Evolutionary conservation across 2,113 vertebrate genomes (phyloP).

Genomic region (Ceratotherium simum): DNA sequence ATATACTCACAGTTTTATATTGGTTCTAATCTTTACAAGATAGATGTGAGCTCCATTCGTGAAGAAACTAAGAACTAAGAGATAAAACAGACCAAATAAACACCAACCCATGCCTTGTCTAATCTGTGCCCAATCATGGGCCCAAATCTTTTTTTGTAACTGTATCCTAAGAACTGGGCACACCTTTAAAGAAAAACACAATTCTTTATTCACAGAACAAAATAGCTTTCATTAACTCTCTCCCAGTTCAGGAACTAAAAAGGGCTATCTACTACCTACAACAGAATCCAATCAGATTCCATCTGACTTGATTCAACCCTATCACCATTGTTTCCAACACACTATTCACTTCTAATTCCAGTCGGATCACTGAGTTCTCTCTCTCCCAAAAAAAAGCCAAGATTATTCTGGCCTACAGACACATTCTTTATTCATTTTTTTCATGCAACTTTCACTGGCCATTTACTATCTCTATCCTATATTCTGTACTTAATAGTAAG

Average conservation of each 20-base stretch:
- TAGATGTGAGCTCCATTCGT: neutral
- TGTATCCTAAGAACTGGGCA: neutral
- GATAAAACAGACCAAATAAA: constrained; percentile 5
- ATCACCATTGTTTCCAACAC: neutral
- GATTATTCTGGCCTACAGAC: neutral
- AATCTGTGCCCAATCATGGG: neutral
- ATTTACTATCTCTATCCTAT: neutral
- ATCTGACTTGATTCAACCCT: neutral
- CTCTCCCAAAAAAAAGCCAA: neutral
- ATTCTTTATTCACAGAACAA: constrained; percentile 31
- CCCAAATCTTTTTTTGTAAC: neutral
- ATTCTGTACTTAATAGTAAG: neutral
- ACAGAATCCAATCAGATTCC: neutral
- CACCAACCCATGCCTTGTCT: neutral
- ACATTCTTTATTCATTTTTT: neutral
- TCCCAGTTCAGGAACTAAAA: neutral
- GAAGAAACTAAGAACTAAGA: neutral
- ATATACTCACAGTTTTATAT: neutral
- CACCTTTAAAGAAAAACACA: constrained; percentile 15
- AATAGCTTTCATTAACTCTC: neutral
- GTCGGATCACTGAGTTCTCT: neutral
- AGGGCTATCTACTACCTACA: neutral
- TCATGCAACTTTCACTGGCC: neutral
- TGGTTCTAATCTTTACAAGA: neutral
- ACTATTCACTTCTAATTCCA: constrained; percentile 11